Conservation (phyloP, 2,113 vertebrate species). For the Theristicus caerulescens region DNA sequence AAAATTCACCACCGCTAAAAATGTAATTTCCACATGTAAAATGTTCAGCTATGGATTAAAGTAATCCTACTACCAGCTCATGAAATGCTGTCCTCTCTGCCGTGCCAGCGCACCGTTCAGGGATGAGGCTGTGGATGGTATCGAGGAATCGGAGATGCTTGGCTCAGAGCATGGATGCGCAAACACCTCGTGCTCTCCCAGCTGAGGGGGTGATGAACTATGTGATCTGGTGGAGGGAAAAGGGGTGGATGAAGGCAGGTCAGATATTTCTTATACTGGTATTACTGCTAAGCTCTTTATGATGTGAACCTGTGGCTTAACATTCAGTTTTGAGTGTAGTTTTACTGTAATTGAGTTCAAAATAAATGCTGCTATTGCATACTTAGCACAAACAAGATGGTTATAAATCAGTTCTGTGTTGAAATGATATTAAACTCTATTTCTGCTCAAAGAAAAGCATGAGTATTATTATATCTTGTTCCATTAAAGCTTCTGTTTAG, state of each 20-base stretch:
- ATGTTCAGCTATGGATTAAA: background rate
- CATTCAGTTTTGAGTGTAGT: background rate
- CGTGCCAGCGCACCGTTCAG: background rate
- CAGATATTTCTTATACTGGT: background rate
- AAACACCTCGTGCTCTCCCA: background rate
- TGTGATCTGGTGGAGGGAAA: background rate
- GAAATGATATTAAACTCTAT: background rate
- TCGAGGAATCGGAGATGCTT: accelerated
- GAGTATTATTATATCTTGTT: background rate
- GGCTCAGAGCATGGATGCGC: accelerated
- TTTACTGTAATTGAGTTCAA: background rate
- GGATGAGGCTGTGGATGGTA: too few species aligned
- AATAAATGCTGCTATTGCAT: background rate
- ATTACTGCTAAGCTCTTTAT: background rate
- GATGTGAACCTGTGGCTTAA: background rate
- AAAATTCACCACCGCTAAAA: background rate
- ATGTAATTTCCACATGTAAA: background rate
- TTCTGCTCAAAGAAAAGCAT: background rate
- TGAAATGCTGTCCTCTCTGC: background rate
- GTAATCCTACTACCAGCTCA: background rate
- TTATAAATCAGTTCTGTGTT: background rate
- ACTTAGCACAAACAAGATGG: background rate
- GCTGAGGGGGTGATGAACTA: background rate
- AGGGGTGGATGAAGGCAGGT: too few species aligned
- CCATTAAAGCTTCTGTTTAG: background rate